A percentile compares a stretch with the other conserved stretches of the same genome.
Conservation (phyloP, 2,797 vertebrate genomes). For the Sebastes kiyomatsui region DNA sequence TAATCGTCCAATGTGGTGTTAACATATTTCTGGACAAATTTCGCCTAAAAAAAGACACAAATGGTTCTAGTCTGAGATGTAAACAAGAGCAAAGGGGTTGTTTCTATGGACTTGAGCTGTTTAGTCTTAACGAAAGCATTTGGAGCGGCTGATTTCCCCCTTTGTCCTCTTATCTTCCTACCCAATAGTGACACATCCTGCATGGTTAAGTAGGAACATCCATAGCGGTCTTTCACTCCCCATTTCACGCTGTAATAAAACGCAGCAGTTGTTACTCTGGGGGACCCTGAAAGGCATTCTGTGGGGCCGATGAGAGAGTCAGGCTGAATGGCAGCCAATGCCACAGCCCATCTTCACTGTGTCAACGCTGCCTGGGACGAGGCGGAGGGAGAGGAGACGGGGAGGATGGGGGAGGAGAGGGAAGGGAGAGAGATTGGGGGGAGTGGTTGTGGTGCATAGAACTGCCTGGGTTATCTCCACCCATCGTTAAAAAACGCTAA, state of each 20-base stretch:
- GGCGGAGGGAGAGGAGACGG: constrained; percentile 4
- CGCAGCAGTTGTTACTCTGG: constrained; percentile 84
- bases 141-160: constrained; percentile 69
- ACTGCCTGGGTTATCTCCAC: constrained; percentile 47
- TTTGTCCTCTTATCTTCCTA: constrained; percentile 80
- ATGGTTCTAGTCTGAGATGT: constrained; percentile 53
- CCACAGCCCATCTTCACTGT: constrained; percentile 80
- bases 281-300: constrained; percentile 88
- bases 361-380: constrained; percentile 52
- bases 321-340: constrained; percentile 84
- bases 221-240: constrained; percentile 85
- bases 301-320: constrained; percentile 81
- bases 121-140: constrained; percentile 62
- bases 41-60: constrained; percentile 45
- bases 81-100: constrained; percentile 52
- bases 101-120: constrained; percentile 52
- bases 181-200: constrained; percentile 82
- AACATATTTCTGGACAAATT: constrained; percentile 72
- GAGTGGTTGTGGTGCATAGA: constrained; percentile 19
- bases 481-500: constrained; percentile 46
- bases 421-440: neutral
- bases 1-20: constrained; percentile 57
- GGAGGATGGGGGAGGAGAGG: neutral
- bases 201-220: constrained; percentile 85
- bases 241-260: constrained; percentile 91